Evolutionary conservation across 2,888 invertebrate species (phyloP), one percentile per base, ranked within the genome.

Genomic region (Invenusta paracnida): DNA sequence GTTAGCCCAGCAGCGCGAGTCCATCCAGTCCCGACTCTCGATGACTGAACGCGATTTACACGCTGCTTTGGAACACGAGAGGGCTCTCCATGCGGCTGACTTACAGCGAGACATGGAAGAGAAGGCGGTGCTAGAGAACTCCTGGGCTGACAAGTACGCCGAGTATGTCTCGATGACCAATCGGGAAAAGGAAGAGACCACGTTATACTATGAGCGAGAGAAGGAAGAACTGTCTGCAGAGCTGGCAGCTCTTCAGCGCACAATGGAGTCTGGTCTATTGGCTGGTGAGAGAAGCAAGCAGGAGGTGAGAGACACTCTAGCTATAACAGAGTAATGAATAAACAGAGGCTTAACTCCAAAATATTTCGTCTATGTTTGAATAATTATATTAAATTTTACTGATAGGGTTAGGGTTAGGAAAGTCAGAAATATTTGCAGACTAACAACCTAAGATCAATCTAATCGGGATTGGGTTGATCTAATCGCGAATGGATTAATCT

Each of bases 161-260:
- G 25, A 73, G 73, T 23, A 13, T 13, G 73, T 13, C 2, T 73
- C 73, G 2, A 2, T 2, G 17, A 5, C 73, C 11, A 23, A 2
- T 23, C 73, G 73, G 17, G 73, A 73, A 25, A 5, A 73, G 25
- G 73, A 73, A 23, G 73, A 73, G 73, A 23, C 73, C 27, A 73
- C 17, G 5, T 23, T 73, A 86, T 93, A 94, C 87, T 92, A 95
- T 88, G 93, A 95, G 87, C 95, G 95, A 88, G 94, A 95, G 90
- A 93, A 96, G 89, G 95, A 95, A 88, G 94, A 94, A 73, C 92
- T 97, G 30, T 94, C 96, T 88, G 93, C 94, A 29, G 94, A 95
- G 86, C 93, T 96, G 27, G 95, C 96, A 88, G 94, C 94, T 89
- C 92, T 96, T 17, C 94, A 95, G 89, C 94, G 96, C 17, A 23